Base-by-base conservation (phyloP, 2,888 invertebrate species). In the Heliconius ethilla region DNA sequence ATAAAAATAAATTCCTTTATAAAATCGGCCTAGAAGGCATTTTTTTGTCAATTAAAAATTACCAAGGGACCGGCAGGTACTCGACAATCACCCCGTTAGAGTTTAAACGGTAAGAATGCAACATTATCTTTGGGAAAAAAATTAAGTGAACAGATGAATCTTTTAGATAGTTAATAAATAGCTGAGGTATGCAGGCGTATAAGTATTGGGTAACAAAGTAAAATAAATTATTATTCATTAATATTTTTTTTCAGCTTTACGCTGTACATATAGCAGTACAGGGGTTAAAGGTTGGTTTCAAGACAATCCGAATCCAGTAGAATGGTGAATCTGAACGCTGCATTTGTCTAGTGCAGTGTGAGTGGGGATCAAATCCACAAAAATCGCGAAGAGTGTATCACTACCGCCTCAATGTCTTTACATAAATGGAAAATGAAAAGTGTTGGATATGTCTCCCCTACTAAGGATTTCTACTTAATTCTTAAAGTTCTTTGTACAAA, bases 21-120 rank as follows among this genome's bases (percentile, higher is more conserved):
- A 92, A 91, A 90, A 90, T 88, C 88, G 88, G 82, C 82, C 90
- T 89, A 88, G 87, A 89, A 86, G 86, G 37, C 40, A 6, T 91
- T 93, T 94, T 93, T 93, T 93, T 92, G 93, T 93, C 93, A 93
- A 94, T 94, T 93, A 93, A 92, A 91, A 90, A 92, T 92, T 93
- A 94, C 93, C 87, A 86, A 85, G 87, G 88, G 87, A 81, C 86
- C 86, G 84, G 25, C 92, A 94, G 94, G 94, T 93, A 93, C 92
- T 89, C 89, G 87, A 85, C 85, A 86, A 85, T 86, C 81, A 80
- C 82, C 82, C 80, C 65, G 78, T 79, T 81, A 79, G 66, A 77
- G 78, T 77, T 77, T 80, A 78, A 73, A 77, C 69, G 75, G 63
- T 40, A 13, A 63, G 69, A 77, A 59, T 73, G 40, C 25, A 63